phyloP scores from a whole-genome alignment of 2,888 invertebrate species.

The Agonopterix subpropinquella region DNA sequence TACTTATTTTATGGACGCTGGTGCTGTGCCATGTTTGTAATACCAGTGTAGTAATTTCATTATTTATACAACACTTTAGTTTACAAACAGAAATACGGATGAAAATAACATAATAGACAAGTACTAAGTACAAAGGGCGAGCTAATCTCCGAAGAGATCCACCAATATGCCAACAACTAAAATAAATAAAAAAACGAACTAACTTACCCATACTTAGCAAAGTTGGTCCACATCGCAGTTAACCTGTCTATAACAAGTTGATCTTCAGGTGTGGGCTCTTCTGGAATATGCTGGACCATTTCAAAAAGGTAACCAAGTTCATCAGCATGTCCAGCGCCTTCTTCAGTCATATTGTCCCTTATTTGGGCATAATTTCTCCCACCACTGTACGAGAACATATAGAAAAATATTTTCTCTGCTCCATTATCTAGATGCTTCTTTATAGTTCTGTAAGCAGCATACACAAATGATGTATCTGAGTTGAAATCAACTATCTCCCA shows the following conservation, averaged over 20 bases:
- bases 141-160: too few relatives aligned
- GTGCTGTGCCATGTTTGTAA: too few relatives aligned
- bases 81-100: too few relatives aligned
- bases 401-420: slow-evolving; percentile 11
- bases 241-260: slow-evolving; percentile 37
- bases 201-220: slow-evolving; percentile 45
- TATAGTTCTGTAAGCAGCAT: slow-evolving; percentile 14
- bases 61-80: too few relatives aligned
- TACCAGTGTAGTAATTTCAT: too few relatives aligned
- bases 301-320: slow-evolving; percentile 47
- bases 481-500: background rate
- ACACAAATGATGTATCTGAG: slow-evolving; percentile 3
- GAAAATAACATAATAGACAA: too few relatives aligned
- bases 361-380: slow-evolving; percentile 23
- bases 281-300: background rate
- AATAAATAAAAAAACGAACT: background rate
- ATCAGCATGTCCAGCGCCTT: slow-evolving; percentile 30
- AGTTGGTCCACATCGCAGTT: slow-evolving; percentile 56
- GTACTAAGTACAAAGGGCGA: too few relatives aligned
- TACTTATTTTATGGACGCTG: too few relatives aligned
- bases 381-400: slow-evolving; percentile 16
- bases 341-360: slow-evolving; percentile 15
- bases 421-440: slow-evolving; percentile 24
- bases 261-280: slow-evolving; percentile 24
- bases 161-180: too few relatives aligned